Evolutionary conservation across 2,797 vertebrate species (phyloP).

Genomic region (Dendrocincla fuliginosa): DNA sequence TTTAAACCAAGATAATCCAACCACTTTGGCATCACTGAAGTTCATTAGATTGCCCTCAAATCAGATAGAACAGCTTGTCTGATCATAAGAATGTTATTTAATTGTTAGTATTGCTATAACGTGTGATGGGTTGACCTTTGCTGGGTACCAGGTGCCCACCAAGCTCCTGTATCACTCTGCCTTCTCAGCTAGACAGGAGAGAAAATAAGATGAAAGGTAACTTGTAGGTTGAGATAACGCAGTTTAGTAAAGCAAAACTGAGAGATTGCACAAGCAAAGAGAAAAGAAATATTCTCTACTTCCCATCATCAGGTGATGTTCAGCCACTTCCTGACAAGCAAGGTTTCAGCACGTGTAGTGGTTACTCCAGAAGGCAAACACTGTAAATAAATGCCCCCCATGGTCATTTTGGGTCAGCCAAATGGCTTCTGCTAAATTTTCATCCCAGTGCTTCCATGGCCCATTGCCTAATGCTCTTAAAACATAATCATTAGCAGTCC

Average conservation of each 20-base stretch:
- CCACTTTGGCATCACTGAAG: not conserved
- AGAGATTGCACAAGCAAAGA: not conserved
- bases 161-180: not conserved
- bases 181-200: not conserved
- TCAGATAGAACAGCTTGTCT: not conserved
- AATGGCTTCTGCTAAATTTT: not conserved
- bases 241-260: not conserved
- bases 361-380: not conserved
- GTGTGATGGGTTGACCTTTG: not conserved
- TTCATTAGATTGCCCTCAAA: not conserved
- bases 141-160: not conserved
- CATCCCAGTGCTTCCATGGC: not conserved
- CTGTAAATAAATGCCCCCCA: not conserved
- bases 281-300: not conserved
- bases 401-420: not conserved
- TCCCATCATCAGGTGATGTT: not conserved
- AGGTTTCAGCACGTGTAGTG: not conserved
- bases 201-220: not conserved
- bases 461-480: not conserved
- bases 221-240: fast-evolving
- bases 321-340: not conserved
- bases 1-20: not conserved
- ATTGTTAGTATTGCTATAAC: not conserved
- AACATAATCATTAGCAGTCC: not conserved
- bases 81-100: not conserved